Conservation (phyloP, 1,140 invertebrate species). For the Radopholus similis region DNA sequence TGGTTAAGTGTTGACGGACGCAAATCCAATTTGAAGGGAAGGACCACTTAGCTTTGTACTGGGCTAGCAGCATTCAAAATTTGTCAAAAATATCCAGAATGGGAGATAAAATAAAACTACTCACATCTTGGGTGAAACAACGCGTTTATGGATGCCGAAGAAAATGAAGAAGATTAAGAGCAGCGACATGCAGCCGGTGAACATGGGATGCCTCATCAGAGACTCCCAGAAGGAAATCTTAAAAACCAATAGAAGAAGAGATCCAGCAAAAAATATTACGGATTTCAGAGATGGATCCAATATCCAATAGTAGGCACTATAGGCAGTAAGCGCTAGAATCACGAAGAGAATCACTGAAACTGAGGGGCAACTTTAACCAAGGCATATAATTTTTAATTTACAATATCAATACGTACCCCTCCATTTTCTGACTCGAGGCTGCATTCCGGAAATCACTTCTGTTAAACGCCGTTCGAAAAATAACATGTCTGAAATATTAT, state of each 20-base stretch:
- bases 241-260: conserved; percentile 21
- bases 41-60: too few species aligned
- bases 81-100: neutral
- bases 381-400: neutral
- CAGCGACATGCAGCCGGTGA: conserved; percentile 22
- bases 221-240: conserved; percentile 35
- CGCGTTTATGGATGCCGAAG: conserved; percentile 35
- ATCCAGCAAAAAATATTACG: conserved; percentile 15
- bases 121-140: conserved; percentile 33
- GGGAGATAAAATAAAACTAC: conserved; percentile 9
- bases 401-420: conserved; percentile 16
- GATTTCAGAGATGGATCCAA: conserved; percentile 20
- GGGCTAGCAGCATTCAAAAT: neutral
- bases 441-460: conserved; percentile 31
- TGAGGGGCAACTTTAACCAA: neutral
- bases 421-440: conserved; percentile 26
- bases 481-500: conserved; percentile 31
- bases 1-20: too few species aligned
- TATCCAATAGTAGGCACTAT: conserved; percentile 35
- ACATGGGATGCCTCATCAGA: conserved; percentile 27
- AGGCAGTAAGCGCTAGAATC: conserved; percentile 19
- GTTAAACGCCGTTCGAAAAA: conserved; percentile 33
- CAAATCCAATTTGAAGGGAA: too few species aligned
- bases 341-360: conserved; percentile 19
- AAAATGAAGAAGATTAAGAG: conserved; percentile 25